Conservation (phyloP, 1,140 invertebrate species). For the Venustaconcha ellipsiformis region DNA sequence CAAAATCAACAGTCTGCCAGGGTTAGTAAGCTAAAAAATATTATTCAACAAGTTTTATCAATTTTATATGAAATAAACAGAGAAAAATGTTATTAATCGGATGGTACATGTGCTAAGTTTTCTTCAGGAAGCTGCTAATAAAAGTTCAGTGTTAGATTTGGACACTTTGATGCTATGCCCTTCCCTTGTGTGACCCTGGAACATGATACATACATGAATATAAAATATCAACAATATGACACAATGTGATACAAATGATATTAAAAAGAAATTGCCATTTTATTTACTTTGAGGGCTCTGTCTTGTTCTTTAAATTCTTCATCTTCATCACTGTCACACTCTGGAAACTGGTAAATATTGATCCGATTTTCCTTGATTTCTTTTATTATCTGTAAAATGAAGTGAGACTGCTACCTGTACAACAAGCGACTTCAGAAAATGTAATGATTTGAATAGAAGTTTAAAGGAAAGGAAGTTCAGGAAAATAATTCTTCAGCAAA, state of each 20-base stretch:
- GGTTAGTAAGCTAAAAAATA: too few relatives aligned
- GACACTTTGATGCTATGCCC: background rate
- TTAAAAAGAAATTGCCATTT: background rate
- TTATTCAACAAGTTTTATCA: too few relatives aligned
- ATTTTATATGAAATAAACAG: too few relatives aligned
- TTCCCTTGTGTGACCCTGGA: background rate
- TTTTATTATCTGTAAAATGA: constrained; percentile 55
- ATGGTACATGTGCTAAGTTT: too few relatives aligned
- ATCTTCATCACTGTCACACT: constrained; percentile 70
- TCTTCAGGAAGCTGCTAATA: background rate
- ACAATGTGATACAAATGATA: background rate
- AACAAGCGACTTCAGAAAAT: too few relatives aligned
- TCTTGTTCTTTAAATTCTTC: constrained; percentile 69
- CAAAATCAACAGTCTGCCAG: too few relatives aligned
- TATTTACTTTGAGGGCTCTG: constrained; percentile 61
- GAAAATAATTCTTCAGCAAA: background rate
- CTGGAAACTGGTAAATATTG: constrained; percentile 67
- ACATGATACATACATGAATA: background rate
- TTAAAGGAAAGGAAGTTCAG: constrained; percentile 5
- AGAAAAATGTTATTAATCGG: too few relatives aligned
- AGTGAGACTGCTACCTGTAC: background rate
- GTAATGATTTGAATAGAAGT: too few relatives aligned
- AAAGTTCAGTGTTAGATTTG: background rate
- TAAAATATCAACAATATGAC: background rate
- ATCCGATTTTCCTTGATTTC: constrained; percentile 65